Conservation (phyloP, 2,888 invertebrate genomes). For the Brachyptera risi region DNA sequence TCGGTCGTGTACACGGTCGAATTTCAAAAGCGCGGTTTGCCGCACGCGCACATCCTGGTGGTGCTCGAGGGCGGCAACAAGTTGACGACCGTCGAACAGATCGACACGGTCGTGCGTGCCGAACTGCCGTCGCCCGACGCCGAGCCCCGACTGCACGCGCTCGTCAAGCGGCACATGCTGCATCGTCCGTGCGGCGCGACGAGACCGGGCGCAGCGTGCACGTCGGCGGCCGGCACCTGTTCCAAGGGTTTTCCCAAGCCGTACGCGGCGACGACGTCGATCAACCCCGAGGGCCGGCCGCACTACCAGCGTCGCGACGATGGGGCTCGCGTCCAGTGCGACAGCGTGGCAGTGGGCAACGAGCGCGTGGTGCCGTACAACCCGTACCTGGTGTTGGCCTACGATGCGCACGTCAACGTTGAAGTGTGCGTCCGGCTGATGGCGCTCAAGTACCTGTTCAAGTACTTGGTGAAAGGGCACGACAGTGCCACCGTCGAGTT, state of each 20-base stretch:
- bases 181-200: constrained; percentile 37
- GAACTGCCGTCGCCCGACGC: constrained; percentile 27
- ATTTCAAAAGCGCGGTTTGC: constrained; percentile 39
- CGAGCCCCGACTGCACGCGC: constrained; percentile 22
- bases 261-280: constrained; percentile 35
- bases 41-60: constrained; percentile 36
- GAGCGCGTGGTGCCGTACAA: constrained; percentile 43
- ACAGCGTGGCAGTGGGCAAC: constrained; percentile 37
- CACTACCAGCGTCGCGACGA: constrained; percentile 37
- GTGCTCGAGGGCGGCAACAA: constrained; percentile 37
- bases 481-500: constrained; percentile 32
- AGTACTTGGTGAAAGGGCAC: constrained; percentile 36
- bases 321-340: constrained; percentile 21
- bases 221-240: constrained; percentile 10
- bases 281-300: constrained; percentile 39
- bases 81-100: constrained; percentile 31
- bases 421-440: constrained; percentile 34
- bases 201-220: constrained; percentile 15
- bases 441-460: constrained; percentile 35
- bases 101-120: constrained; percentile 27
- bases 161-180: constrained; percentile 34
- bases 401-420: constrained; percentile 43
- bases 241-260: constrained; percentile 30
- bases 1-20: constrained; percentile 36
- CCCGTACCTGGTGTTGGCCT: constrained; percentile 38